Base-by-base conservation (phyloP, 2,888 invertebrate species). In the Agonopterix heracliana region DNA sequence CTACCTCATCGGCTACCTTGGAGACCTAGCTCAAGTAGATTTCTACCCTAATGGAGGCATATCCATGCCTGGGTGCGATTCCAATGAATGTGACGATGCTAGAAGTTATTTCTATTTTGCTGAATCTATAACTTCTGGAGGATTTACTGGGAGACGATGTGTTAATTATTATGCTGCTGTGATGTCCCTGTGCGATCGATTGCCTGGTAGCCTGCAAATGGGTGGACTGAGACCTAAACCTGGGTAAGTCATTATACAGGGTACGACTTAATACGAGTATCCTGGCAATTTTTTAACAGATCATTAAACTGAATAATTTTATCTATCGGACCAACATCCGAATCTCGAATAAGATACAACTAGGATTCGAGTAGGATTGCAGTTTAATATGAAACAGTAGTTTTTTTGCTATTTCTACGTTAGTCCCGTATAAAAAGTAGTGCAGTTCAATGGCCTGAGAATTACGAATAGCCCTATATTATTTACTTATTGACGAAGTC, bases 11-110 rank as follows among this genome's bases (percentile, higher is more conserved):
- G 82, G 82, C 0, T 81, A 72, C 44, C 51, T 78, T 1, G 71
- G 59, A 4, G 71, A 70, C 34, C 57, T 80, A 35, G 82, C 62
- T 10, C 63, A 78, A 10, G 76, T 77, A 0, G 82, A 82, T 52
- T 81, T 82, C 50, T 83, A 82, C 44, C 80, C 78, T 2, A 82
- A 82, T 38, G 77, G 78, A 0, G 83, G 78, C 0, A 66, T 75
- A 13, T 70, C 72, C 3, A 81, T 81, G 81, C 78, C 81, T 2
- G 81, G 81, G 1, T 83, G 82, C 44, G 55, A 66, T 43, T 67
- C 78, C 3, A 63, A 78, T 17, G 68, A 64, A 1, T 81, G 82
- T 48, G 78, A 81, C 35, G 78, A 81, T 36, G 71, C 61, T 0
- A 66, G 73, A 36, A 72, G 75, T 49, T 75, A 63, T 54, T 67